Evolutionary conservation across 2,888 invertebrate genomes (phyloP).

Genomic region (Slavum lentiscoides): DNA sequence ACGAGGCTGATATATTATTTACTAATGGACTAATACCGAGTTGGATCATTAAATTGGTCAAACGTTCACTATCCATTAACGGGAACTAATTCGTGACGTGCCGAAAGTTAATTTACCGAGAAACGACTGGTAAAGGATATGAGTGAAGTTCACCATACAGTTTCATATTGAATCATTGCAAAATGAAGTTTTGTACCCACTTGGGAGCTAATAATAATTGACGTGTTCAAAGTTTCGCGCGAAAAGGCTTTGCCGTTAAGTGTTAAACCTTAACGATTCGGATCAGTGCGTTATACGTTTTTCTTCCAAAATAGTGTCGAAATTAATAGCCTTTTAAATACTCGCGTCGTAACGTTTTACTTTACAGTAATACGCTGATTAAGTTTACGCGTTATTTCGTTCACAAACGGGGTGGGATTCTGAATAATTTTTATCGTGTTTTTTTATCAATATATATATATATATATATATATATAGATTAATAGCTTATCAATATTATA

Average conservation of each 20-base stretch:
- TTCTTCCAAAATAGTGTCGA: neutral
- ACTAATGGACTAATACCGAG: conserved; percentile 11
- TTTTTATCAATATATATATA: no score
- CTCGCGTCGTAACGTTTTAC: neutral
- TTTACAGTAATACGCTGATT: no score
- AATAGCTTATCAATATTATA: no score
- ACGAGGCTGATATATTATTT: neutral
- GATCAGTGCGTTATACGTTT: neutral
- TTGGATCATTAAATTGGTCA: neutral
- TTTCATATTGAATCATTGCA: conserved; percentile 22
- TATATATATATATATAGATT: no score
- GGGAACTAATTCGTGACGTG: neutral
- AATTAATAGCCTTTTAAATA: neutral
- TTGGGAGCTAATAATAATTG: conserved; percentile 31
- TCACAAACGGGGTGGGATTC: no score
- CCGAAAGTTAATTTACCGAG: conserved; percentile 39
- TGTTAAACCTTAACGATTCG: conserved; percentile 16
- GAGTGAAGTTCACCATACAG: conserved; percentile 1
- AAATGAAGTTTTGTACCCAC: conserved; percentile 37
- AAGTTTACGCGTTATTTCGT: no score
- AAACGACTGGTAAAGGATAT: conserved; percentile 18
- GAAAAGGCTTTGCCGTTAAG: neutral
- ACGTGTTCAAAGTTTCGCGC: conserved; percentile 26
- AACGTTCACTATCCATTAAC: conserved; percentile 22
- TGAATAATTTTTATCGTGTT: no score